These are phyloP conservation scores for Vulpes lagopus DNA, from an alignment of 2,113 vertebrate genomes.

Conservation along the genomic window DNA sequence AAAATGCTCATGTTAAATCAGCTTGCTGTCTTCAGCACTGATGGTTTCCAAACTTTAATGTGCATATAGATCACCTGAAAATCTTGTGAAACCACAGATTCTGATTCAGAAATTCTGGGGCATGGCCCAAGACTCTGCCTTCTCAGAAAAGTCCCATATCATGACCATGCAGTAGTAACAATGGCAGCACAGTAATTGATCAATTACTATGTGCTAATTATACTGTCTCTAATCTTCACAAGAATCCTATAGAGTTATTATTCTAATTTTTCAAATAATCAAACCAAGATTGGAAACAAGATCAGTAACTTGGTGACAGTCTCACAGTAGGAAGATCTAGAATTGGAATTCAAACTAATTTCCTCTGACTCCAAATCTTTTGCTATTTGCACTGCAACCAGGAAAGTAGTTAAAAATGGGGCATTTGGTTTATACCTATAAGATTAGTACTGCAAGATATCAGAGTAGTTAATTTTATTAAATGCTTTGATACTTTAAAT, in stretches of 20 bases:
- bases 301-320: not conserved
- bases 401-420: not conserved
- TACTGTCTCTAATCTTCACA: not conserved
- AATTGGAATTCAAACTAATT: not conserved
- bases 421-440: not conserved
- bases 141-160: not conserved
- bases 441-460: not conserved
- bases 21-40: not conserved
- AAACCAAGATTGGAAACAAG: not conserved
- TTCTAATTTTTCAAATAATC: not conserved
- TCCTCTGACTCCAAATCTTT: not conserved
- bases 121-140: not conserved
- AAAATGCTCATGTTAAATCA: not conserved
- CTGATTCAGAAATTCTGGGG: not conserved
- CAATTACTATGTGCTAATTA: not conserved
- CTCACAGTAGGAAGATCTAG: not conserved
- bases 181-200: not conserved
- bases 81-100: not conserved
- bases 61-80: not conserved
- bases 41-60: not conserved
- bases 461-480: not conserved
- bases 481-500: conserved; percentile 20
- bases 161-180: not conserved
- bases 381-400: not conserved
- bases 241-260: not conserved